phyloP scores from a whole-genome alignment of 1,140 invertebrate genomes.

The Drosophila jambulina region DNA sequence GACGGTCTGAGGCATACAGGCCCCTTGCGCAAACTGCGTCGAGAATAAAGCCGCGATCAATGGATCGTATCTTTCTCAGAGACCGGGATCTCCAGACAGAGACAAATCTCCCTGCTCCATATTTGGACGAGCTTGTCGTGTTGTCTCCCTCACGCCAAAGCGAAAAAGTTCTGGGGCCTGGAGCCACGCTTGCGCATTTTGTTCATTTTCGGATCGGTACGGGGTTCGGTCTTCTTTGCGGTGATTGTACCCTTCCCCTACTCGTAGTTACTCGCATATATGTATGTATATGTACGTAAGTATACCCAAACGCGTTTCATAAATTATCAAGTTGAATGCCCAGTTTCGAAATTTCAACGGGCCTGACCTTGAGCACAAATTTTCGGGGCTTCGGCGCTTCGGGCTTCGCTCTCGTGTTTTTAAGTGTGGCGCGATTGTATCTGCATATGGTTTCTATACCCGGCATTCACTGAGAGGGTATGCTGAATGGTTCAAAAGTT shows the following conservation, averaged over 20 bases:
- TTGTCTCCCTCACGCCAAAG: conserved; percentile 4
- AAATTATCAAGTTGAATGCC: conserved; percentile 84
- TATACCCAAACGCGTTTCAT: conserved; percentile 75
- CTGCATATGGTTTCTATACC: conserved; percentile 28
- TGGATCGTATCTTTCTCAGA: conserved; percentile 27
- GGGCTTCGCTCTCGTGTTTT: conserved; percentile 29
- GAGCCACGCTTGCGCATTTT: conserved; percentile 52
- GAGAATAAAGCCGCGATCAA: conserved; percentile 39
- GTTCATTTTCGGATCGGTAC: conserved; percentile 3
- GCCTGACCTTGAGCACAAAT: conserved; percentile 78
- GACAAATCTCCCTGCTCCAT: conserved; percentile 35
- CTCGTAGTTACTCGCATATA: conserved; percentile 46
- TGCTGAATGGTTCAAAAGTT: not conserved
- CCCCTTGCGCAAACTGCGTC: conserved; percentile 42
- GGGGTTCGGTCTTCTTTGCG: conserved; percentile 14
- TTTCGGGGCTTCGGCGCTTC: conserved; percentile 64
- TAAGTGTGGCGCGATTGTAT: conserved; percentile 34
- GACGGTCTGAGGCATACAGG: conserved; percentile 25
- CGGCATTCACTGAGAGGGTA: conserved; percentile 6
- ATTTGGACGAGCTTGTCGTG: conserved; percentile 22
- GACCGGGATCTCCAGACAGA: conserved; percentile 7
- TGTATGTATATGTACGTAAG: conserved; percentile 15
- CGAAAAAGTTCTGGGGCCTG: conserved; percentile 21
- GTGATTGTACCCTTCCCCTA: conserved; percentile 58
- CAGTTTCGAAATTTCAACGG: conserved; percentile 75